phyloP scores from a whole-genome alignment of 1,140 invertebrate species.

The Drosophila jambulina region DNA sequence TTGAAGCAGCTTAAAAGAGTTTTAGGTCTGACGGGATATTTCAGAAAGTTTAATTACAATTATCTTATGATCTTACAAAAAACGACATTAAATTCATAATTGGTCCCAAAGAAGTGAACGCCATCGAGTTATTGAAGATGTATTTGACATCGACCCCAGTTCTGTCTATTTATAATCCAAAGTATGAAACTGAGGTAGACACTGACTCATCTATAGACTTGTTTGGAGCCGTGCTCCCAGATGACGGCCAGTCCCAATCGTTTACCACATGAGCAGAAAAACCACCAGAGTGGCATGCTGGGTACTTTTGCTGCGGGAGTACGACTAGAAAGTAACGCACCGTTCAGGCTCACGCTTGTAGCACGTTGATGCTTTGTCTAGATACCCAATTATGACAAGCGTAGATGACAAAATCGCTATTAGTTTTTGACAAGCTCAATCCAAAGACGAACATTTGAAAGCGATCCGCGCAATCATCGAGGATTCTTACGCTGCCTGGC shows the following conservation, averaged over 20 bases:
- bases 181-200: background rate
- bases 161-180: background rate
- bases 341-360: background rate
- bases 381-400: background rate
- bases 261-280: too few relatives aligned
- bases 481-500: too few relatives aligned
- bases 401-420: background rate
- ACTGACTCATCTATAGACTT: background rate
- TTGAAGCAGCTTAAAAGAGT: conserved; percentile 22
- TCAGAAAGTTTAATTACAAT: conserved; percentile 10
- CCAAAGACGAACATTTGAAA: background rate
- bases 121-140: background rate
- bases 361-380: background rate
- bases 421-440: background rate
- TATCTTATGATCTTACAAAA: background rate
- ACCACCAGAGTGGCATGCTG: background rate
- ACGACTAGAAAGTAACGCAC: background rate
- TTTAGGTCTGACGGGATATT: conserved; percentile 31
- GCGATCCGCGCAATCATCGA: background rate
- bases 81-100: background rate
- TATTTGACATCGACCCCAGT: background rate
- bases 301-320: background rate
- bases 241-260: background rate
- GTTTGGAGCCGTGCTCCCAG: background rate
- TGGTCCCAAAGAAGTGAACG: background rate